Base-by-base conservation (phyloP, 2,113 vertebrate genomes). In the Sinocyclocheilus maitianheensis region DNA sequence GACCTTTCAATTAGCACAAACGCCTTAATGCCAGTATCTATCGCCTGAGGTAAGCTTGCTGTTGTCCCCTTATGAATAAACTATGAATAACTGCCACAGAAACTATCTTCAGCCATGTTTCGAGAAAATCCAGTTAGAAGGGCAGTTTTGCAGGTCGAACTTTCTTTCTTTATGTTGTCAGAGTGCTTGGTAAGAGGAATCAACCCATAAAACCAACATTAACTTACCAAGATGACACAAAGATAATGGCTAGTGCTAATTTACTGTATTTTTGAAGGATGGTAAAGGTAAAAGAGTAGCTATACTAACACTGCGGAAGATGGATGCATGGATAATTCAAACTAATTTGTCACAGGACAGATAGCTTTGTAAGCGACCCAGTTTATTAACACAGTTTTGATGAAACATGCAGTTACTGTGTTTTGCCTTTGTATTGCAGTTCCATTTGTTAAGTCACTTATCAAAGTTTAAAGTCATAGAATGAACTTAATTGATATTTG, bases 1-100 rank as follows among this genome's bases (percentile, higher is more conserved):
- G 88, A 92, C 90, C 91, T 89, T 89, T 88, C 63, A 86, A 85
- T 90, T 85, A 84, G 85, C 83, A 71, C 74, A 78, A 86, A 79
- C 16, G 87, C 77, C 74, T 86, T 76, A 51, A 85, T 77, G 85
- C 74, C 62, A 43, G 72, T n/a, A 77, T 77, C 46, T 75, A 62
- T 83, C 53, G 7, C 43, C 43, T 43, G 43, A 43, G 7, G 43
- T 43, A 43, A 8, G 63, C 8, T 72, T 40, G 60, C 74, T 51
- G 53, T 86, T 84, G 74, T 84, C 65, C 77, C 51, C 69, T 55
- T 77, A 55, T 63, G 26, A 77, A 76, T 72, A 51, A 24, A 22
- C 20, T n/a, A 82, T 72, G 20, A 14, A 65, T 46, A 81, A 18
- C 60, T 46, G 4, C 18, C 58, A 24, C 40, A 46, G 20, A 26